phyloP scores from a whole-genome alignment of 2,888 invertebrate species.

The Erebia ligea region DNA sequence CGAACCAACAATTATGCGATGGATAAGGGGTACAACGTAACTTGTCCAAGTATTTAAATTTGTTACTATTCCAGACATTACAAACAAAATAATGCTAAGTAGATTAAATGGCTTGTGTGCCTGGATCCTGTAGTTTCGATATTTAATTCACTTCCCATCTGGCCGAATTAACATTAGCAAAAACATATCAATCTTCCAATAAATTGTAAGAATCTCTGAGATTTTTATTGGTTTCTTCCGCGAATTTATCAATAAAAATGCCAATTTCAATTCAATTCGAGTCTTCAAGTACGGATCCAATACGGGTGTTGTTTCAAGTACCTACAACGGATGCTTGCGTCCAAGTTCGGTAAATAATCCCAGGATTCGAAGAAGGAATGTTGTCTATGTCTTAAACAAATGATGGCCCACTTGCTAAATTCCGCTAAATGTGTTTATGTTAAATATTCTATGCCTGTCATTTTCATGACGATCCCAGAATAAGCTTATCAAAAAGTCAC shows the following conservation, averaged over 20 bases:
- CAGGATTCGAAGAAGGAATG: too few species aligned
- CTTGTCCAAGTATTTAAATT: constrained; percentile 60
- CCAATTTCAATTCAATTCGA: constrained; percentile 14
- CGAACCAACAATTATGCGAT: constrained; percentile 60
- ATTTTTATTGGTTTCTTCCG: not conserved
- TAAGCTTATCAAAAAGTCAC: too few species aligned
- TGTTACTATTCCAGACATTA: constrained; percentile 59
- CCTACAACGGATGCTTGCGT: too few species aligned
- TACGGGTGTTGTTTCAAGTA: too few species aligned
- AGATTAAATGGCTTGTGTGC: constrained; percentile 28
- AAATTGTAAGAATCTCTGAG: not conserved
- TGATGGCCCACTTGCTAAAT: too few species aligned
- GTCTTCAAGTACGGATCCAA: too few species aligned
- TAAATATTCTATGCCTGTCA: too few species aligned
- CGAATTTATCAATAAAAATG: constrained; percentile 15
- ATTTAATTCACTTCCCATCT: constrained; percentile 77
- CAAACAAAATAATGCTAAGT: constrained; percentile 15
- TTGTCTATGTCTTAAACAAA: too few species aligned
- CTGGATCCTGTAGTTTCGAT: constrained; percentile 62
- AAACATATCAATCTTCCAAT: constrained; percentile 41
- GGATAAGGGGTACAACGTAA: constrained; percentile 60
- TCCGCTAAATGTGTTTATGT: too few species aligned
- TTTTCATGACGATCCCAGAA: too few species aligned
- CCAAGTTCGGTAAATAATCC: too few species aligned
- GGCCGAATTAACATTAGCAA: constrained; percentile 68